Base-by-base conservation (phyloP, 2,797 vertebrate species). In the Remorina albescens region DNA sequence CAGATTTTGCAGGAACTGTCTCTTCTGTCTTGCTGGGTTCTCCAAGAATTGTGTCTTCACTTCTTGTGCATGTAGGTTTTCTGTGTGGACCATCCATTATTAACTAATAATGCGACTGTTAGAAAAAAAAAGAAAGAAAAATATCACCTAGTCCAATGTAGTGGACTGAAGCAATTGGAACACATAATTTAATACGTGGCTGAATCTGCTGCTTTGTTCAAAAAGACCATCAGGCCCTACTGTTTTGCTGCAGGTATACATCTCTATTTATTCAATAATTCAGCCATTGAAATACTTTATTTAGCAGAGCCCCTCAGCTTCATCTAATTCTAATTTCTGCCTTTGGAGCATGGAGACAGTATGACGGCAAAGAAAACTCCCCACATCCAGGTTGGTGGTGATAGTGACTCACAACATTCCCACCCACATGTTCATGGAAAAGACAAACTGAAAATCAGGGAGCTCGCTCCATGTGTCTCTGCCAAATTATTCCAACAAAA, bases 241-340 rank as follows among this genome's bases (percentile, higher is more conserved):
- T 82, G 71, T 89, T 88, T 89, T 78, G 83, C 90, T 88, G 77
- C 86, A 93, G 91, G 89, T 92, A 76, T 86, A 91, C 89, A 92
- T 88, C 83, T 89, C 82, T 80, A 81, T 90, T 86, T 89, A 74
- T 84, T 92, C 84, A 93, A 92, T 93, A 91, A 93, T 92, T 92
- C 78, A 92, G 23, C 66, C 21, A 42, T 36, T 26, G 26, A 86
- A 89, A 92, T 85, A 56, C 85, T 89, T 93, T 91, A 88, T 93
- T 93, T 90, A 89, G 84, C 67, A 84, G 78, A 86, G 42, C 78
- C 79, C 87, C 64, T 75, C 10, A 67, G 80, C 82, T 76, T 60
- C 56, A 62, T 83, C 81, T 79, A 74, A 84, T 82, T 92, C 83
- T 76, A 86, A 72, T 82, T 78, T 80, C 77, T 88, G 67, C 71